Evolutionary conservation across 2,797 vertebrate species (phyloP).

Genomic region (Anguilla marmorata): DNA sequence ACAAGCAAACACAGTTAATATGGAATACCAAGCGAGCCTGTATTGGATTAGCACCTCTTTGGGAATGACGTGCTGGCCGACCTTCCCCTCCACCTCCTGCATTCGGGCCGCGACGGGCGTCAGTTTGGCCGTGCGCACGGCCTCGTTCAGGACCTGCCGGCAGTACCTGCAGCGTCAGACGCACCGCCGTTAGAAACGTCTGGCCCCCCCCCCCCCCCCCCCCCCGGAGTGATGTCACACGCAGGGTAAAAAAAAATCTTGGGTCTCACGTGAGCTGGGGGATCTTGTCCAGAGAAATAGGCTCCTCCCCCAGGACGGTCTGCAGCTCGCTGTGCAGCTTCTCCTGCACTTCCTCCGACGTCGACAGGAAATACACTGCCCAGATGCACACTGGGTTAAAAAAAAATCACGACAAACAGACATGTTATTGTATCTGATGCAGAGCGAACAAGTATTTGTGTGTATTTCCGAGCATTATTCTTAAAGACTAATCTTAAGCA

Average conservation of each 20-base stretch:
- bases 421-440: not conserved
- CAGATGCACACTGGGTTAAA: constrained; percentile 87
- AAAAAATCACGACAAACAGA: not conserved
- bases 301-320: constrained; percentile 80
- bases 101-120: constrained; percentile 89
- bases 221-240: not conserved
- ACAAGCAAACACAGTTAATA: not conserved
- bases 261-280: constrained; percentile 84
- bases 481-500: not conserved
- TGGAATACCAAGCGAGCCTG: not conserved
- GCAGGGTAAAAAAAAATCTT: not conserved
- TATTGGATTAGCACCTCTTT: constrained; percentile 79
- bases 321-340: constrained; percentile 83
- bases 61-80: constrained; percentile 87
- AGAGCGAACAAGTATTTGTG: not conserved
- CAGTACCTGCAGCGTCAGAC: constrained; percentile 78
- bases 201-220: too few species aligned
- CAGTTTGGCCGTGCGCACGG: constrained; percentile 88
- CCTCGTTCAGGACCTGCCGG: constrained; percentile 90
- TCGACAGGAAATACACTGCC: constrained; percentile 89
- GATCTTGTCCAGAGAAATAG: constrained; percentile 84
- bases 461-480: not conserved
- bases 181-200: too few species aligned
- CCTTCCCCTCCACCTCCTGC: constrained; percentile 91
- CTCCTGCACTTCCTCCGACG: constrained; percentile 85